Conservation (phyloP, 2,888 invertebrate species). For the Nomada fucata region DNA sequence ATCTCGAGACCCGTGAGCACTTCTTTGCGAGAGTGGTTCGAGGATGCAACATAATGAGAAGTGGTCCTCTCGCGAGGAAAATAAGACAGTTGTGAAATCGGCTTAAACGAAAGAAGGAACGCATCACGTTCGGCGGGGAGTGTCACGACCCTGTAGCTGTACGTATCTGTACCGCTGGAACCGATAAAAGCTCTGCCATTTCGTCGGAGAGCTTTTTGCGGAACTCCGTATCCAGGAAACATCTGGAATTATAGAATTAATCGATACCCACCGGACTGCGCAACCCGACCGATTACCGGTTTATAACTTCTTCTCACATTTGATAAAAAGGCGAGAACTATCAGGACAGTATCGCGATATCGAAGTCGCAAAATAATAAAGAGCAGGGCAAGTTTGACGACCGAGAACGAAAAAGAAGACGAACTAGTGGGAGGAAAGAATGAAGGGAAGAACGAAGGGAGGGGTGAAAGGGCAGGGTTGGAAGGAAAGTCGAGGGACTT, state of each 20-base stretch:
- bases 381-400: too few relatives aligned
- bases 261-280: neutral
- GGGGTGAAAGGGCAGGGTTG: neutral
- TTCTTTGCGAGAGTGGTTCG: neutral
- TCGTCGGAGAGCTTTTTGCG: constrained; percentile 3
- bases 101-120: constrained; percentile 42
- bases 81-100: constrained; percentile 41
- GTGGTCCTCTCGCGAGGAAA: neutral
- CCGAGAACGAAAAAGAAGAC: too few relatives aligned
- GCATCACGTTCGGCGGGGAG: constrained; percentile 12
- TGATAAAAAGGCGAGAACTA: neutral
- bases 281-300: neutral
- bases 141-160: constrained; percentile 22
- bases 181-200: constrained; percentile 33
- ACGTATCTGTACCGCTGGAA: constrained; percentile 42
- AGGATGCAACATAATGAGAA: neutral
- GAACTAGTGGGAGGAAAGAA: neutral
- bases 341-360: neutral
- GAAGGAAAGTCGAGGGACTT: neutral
- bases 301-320: neutral
- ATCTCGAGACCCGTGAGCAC: neutral
- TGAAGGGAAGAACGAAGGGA: too few relatives aligned
- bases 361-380: too few relatives aligned
- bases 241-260: constrained; percentile 40
- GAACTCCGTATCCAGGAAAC: neutral